A percentile compares a stretch with the other conserved stretches of the same genome.
phyloP scores from a whole-genome alignment of 2,888 invertebrate species.

The Erpobdella octoculata region DNA sequence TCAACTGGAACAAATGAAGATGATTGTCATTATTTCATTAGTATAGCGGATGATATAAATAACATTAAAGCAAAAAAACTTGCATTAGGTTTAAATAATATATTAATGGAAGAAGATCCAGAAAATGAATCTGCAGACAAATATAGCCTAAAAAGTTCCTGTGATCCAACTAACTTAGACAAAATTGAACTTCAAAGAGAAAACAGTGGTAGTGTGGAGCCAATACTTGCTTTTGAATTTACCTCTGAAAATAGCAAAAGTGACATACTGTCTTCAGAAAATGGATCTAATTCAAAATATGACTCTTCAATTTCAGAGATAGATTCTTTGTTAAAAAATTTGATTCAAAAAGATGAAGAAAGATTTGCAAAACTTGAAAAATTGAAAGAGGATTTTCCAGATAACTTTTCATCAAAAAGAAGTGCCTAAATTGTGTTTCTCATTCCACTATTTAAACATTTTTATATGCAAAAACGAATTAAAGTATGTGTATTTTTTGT shows the following conservation, averaged over 20 bases:
- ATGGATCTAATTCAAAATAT: neutral
- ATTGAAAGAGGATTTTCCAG: neutral
- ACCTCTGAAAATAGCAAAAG: neutral
- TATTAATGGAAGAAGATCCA: neutral
- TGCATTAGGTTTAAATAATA: neutral
- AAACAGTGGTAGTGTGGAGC: neutral
- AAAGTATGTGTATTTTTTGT: too few relatives aligned
- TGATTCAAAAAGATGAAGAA: neutral
- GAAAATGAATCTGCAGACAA: neutral
- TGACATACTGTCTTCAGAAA: neutral
- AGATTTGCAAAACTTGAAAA: slow-evolving; percentile 5
- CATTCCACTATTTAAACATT: too few relatives aligned
- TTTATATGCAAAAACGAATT: too few relatives aligned
- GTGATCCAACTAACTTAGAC: neutral
- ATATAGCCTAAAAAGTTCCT: neutral
- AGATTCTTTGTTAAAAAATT: neutral
- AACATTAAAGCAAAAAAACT: neutral
- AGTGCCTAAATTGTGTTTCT: too few relatives aligned
- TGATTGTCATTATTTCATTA: too few relatives aligned
- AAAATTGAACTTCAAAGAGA: neutral
- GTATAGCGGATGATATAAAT: neutral
- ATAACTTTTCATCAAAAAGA: neutral
- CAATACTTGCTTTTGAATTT: neutral
- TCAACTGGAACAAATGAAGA: too few relatives aligned
- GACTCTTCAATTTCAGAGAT: neutral